phyloP scores from a whole-genome alignment of 2,888 invertebrate species.

The Drosophila antonietae region DNA sequence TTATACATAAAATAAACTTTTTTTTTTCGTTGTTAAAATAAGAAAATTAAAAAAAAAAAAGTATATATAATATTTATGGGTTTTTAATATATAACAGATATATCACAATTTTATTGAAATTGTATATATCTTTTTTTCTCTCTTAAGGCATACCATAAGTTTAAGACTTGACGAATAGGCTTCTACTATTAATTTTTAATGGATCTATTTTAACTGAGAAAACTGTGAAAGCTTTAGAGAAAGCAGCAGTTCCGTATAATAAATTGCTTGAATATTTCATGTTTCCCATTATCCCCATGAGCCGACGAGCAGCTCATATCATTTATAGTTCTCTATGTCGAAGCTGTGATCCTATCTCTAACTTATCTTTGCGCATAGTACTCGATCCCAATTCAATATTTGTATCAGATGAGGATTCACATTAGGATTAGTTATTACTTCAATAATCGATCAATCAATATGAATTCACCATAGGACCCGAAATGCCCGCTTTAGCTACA shows the following conservation, averaged over 20 bases:
- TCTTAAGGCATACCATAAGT: neutral
- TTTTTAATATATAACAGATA: neutral
- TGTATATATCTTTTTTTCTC: neutral
- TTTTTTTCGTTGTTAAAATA: neutral
- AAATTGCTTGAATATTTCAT: neutral
- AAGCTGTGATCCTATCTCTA: too few species aligned
- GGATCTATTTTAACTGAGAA: neutral
- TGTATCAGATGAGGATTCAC: too few species aligned
- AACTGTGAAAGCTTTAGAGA: neutral
- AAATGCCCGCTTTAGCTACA: neutral
- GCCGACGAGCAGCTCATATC: neutral
- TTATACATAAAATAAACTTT: too few species aligned
- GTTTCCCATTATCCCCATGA: neutral
- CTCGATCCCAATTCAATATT: too few species aligned
- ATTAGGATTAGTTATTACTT: too few species aligned
- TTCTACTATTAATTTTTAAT: too few species aligned
- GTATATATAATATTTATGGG: neutral
- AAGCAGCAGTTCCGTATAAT: neutral
- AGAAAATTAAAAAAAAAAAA: neutral
- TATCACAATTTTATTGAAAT: neutral
- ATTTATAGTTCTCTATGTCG: neutral
- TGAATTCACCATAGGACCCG: neutral
- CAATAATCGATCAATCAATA: neutral
- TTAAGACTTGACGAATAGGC: neutral
- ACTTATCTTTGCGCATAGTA: too few species aligned